phyloP scores from a whole-genome alignment of 2,888 invertebrate species.

The Drosophila diplacantha region DNA sequence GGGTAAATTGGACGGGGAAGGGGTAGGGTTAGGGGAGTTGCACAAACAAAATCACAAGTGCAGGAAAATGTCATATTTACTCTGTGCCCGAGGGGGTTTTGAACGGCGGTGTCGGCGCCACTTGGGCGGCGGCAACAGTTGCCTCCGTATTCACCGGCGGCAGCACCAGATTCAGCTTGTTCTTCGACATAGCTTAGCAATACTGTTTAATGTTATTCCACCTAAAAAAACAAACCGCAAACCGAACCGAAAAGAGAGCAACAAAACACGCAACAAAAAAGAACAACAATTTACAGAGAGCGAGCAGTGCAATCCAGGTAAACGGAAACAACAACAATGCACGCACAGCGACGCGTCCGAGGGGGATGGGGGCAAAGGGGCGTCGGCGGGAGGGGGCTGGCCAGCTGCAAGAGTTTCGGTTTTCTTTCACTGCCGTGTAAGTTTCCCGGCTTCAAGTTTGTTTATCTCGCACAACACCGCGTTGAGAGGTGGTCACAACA shows the following conservation, averaged over 20 bases:
- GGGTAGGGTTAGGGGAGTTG: conserved; percentile 3
- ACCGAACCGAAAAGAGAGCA: conserved; percentile 13
- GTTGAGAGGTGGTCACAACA: background rate
- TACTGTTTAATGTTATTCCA: conserved; percentile 5
- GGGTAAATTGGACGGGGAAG: conserved; percentile 8
- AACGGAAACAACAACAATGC: conserved; percentile 25
- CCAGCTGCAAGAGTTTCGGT: conserved; percentile 20
- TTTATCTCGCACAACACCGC: background rate
- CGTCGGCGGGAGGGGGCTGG: conserved; percentile 17
- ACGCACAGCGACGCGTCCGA: conserved; percentile 27
- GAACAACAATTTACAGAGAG: conserved; percentile 9
- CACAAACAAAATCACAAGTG: conserved; percentile 4
- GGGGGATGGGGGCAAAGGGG: conserved; percentile 24
- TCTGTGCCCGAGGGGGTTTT: conserved; percentile 78
- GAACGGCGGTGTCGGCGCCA: conserved; percentile 79
- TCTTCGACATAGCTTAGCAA: conserved; percentile 85
- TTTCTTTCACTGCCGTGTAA: conserved; percentile 4
- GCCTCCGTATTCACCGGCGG: conserved; percentile 92
- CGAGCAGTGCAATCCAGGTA: conserved; percentile 4
- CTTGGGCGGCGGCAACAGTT: conserved; percentile 80
- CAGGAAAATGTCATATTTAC: conserved; percentile 70
- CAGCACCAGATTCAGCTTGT: conserved; percentile 92
- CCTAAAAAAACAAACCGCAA: conserved; percentile 6
- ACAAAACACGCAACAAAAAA: conserved; percentile 13
- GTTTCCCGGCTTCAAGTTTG: background rate